phyloP scores from a whole-genome alignment of 1,140 invertebrate species.

The Heterodera schachtii region DNA sequence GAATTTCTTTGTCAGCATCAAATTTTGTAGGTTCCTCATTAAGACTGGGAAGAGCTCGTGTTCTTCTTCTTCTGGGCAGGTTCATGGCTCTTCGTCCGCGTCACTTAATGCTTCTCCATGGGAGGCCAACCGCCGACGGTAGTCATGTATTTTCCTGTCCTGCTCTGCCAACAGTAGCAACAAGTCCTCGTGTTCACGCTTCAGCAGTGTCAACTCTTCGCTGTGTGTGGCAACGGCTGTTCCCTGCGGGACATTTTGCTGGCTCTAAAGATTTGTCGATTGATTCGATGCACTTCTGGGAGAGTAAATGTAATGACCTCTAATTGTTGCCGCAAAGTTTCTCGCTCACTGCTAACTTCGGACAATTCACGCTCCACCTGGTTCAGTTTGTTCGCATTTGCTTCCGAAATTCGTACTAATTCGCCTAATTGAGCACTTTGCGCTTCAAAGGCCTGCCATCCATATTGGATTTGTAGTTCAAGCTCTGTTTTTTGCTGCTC shows the following conservation, averaged over 20 bases:
- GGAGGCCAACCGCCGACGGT: constrained; percentile 74
- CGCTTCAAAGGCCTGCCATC: constrained; percentile 59
- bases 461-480: constrained; percentile 57
- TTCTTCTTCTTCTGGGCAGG: too few species aligned
- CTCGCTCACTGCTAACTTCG: not conserved
- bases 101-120: constrained; percentile 71
- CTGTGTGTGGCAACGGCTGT: constrained; percentile 23
- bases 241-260: constrained; percentile 14
- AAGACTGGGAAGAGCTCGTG: too few species aligned
- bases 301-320: not conserved
- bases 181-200: constrained; percentile 87
- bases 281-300: not conserved
- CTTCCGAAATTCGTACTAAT: constrained; percentile 18
- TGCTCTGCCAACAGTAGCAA: constrained; percentile 82
- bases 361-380: not conserved
- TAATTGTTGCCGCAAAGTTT: constrained; percentile 9
- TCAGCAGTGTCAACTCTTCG: constrained; percentile 74
- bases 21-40: too few species aligned
- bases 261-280: constrained; percentile 6
- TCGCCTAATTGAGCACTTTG: constrained; percentile 46
- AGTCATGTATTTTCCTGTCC: constrained; percentile 76
- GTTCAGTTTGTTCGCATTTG: not conserved
- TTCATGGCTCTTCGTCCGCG: constrained; percentile 44
- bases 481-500: constrained; percentile 39
- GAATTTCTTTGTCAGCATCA: too few species aligned